Evolutionary conservation across 2,113 vertebrate species (phyloP).

Genomic region (Paracanthobrama guichenoti): DNA sequence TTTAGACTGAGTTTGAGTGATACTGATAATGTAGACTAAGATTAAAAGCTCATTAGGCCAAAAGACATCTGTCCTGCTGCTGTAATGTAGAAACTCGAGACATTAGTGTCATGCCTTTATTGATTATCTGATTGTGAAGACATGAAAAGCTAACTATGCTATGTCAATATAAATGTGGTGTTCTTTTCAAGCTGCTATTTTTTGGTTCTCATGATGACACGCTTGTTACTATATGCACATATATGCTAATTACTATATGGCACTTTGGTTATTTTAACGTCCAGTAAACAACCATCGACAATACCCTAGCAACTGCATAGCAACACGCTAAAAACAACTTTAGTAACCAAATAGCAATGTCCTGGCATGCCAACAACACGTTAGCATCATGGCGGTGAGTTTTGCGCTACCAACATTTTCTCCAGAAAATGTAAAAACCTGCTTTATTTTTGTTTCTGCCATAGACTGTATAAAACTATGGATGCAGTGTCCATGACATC

Average conservation of each 20-base stretch:
- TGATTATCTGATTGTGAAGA: not conserved
- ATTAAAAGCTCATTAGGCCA: not conserved
- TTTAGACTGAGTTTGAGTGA: not conserved
- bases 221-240: no score
- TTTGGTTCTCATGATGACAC: not conserved
- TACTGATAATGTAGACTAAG: not conserved
- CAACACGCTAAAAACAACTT: not conserved
- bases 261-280: not conserved
- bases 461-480: no score
- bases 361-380: not conserved
- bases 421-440: not conserved
- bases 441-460: not conserved
- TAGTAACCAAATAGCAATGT: not conserved
- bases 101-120: not conserved
- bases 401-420: not conserved
- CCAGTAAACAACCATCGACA: not conserved
- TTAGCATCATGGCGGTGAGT: not conserved
- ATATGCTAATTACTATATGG: no score
- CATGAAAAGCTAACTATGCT: not conserved
- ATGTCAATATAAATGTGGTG: not conserved
- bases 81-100: not conserved
- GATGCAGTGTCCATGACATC: no score
- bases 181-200: not conserved
- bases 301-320: not conserved
- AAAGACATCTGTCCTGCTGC: not conserved